Conservation (phyloP, 2,797 vertebrate species). For the Pteronotus mesoamericanus region DNA sequence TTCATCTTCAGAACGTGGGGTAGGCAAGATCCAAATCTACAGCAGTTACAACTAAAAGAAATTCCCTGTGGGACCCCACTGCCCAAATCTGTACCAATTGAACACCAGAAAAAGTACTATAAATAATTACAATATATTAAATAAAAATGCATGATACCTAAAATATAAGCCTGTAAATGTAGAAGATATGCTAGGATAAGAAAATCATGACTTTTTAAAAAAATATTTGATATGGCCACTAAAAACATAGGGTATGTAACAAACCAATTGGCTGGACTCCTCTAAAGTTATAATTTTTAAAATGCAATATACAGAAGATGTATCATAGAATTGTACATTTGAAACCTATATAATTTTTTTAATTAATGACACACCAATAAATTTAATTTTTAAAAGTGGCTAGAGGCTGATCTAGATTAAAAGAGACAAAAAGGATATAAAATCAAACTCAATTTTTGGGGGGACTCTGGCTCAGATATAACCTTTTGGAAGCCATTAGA, state of each 20-base stretch:
- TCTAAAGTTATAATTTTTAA: background rate
- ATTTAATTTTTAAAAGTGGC: background rate
- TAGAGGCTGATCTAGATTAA: background rate
- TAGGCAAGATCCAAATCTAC: background rate
- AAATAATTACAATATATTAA: background rate
- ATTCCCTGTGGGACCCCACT: background rate
- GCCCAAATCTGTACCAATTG: background rate
- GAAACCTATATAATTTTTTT: background rate
- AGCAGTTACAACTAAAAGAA: background rate
- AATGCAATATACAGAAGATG: background rate
- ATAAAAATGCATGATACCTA: background rate
- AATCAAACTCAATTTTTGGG: background rate
- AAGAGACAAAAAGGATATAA: background rate
- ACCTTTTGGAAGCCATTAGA: background rate
- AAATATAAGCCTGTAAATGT: background rate
- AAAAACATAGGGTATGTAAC: background rate
- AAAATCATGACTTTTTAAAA: background rate
- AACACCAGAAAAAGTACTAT: background rate
- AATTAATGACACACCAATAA: background rate
- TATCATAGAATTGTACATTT: background rate
- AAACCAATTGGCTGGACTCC: background rate
- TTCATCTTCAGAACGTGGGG: background rate
- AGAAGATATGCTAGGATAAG: background rate
- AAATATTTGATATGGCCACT: background rate
- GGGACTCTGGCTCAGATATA: background rate